phyloP scores from a whole-genome alignment of 2,888 invertebrate genomes.

The Schizaphis graminum region DNA sequence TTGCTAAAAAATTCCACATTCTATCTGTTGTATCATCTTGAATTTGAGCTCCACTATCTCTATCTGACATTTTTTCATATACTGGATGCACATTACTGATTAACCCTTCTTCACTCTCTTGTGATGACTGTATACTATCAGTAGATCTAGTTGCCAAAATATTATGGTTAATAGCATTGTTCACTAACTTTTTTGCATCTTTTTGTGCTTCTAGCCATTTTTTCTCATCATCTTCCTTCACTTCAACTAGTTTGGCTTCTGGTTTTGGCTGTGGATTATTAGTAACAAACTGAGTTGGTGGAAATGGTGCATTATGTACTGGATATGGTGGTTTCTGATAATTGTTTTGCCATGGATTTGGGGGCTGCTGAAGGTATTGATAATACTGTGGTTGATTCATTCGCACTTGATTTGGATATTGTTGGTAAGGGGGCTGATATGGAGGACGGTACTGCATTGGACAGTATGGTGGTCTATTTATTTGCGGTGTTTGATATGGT shows the following conservation, averaged over 20 bases:
- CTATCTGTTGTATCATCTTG: constrained; percentile 61
- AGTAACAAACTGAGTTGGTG: constrained; percentile 50
- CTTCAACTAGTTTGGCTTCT: constrained; percentile 59
- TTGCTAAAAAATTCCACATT: constrained; percentile 62
- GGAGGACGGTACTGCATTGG: constrained; percentile 57
- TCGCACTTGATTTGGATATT: constrained; percentile 55
- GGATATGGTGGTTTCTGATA: constrained; percentile 61
- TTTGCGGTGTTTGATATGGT: constrained; percentile 45
- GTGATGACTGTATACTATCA: constrained; percentile 55
- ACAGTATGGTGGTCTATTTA: constrained; percentile 58
- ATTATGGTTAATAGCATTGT: constrained; percentile 53
- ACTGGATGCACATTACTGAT: constrained; percentile 50
- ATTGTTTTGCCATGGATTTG: constrained; percentile 55
- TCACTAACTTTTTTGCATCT: constrained; percentile 58
- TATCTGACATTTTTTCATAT: constrained; percentile 49
- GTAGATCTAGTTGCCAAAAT: constrained; percentile 48
- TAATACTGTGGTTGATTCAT: constrained; percentile 61
- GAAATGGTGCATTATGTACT: constrained; percentile 50
- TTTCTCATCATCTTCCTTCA: constrained; percentile 58
- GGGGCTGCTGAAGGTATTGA: constrained; percentile 51
- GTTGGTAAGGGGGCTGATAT: constrained; percentile 55
- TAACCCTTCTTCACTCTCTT: constrained; percentile 56
- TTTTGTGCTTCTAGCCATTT: constrained; percentile 63
- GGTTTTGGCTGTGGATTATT: constrained; percentile 52
- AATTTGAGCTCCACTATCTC: constrained; percentile 33